phyloP scores from a whole-genome alignment of 2,797 vertebrate species.

The Coilia nasus region DNA sequence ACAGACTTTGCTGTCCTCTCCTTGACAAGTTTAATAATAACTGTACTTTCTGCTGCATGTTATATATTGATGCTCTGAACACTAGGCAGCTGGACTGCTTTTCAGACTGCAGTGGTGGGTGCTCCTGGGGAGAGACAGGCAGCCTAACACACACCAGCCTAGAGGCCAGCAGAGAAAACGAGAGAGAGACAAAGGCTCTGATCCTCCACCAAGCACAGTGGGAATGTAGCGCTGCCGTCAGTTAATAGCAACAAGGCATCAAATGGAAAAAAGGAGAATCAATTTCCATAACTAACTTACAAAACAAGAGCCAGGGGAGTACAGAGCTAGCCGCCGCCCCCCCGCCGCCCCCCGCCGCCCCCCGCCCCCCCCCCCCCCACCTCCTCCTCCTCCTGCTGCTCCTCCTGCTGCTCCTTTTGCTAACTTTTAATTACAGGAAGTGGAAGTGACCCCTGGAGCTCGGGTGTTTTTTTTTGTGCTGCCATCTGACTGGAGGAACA shows the following conservation, averaged over 20 bases:
- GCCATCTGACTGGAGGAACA: background rate
- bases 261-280: constrained; percentile 7
- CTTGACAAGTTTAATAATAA: constrained; percentile 4
- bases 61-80: background rate
- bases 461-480: background rate
- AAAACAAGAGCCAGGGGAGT: background rate
- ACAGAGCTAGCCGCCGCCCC: background rate
- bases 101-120: background rate
- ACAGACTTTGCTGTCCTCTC: background rate
- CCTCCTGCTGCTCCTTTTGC: background rate
- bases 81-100: background rate
- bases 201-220: background rate
- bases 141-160: background rate
- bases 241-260: constrained; percentile 5
- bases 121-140: background rate
- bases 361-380: background rate
- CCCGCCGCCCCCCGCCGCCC: background rate
- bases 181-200: background rate
- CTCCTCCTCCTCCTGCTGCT: background rate
- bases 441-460: constrained; percentile 20
- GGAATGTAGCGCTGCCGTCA: background rate
- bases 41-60: background rate
- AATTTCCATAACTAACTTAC: constrained; percentile 20
- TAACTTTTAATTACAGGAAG: constrained; percentile 51
- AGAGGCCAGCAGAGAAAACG: background rate